Percentiles rank a stretch among this genome's conserved stretches.
These are phyloP conservation scores for Mus spretus DNA, from an alignment of 2,797 vertebrate genomes.

Conservation along the genomic window DNA sequence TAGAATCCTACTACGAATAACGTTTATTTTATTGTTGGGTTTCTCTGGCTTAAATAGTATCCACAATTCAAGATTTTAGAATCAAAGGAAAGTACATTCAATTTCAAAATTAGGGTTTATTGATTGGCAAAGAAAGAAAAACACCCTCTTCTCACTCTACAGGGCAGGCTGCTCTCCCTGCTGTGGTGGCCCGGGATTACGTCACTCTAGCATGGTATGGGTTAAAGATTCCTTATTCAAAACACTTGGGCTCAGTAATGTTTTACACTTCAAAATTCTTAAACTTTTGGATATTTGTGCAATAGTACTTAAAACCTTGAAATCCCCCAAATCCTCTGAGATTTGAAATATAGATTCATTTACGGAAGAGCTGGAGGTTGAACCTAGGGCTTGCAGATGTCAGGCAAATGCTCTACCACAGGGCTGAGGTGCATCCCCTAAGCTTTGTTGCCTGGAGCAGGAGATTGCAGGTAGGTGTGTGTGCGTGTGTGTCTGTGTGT, in stretches of 20 bases:
- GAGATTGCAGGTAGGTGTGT: not conserved
- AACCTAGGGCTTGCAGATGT: not conserved
- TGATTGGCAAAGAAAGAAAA: not conserved
- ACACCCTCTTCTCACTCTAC: accelerated
- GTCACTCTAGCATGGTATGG: not conserved
- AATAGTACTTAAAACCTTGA: not conserved
- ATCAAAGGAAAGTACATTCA: constrained; percentile 11
- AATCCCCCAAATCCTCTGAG: not conserved
- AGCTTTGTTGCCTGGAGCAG: not conserved
- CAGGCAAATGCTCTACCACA: not conserved
- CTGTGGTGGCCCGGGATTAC: accelerated
- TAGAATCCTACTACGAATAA: not conserved
- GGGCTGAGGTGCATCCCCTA: not conserved
- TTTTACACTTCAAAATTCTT: not conserved
- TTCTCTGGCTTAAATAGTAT: not conserved
- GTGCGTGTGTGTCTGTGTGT: not conserved
- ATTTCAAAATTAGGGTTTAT: constrained; percentile 33
- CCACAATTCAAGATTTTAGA: not conserved
- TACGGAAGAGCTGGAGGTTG: not conserved
- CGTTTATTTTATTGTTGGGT: not conserved
- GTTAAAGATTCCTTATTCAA: not conserved
- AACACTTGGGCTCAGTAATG: not conserved
- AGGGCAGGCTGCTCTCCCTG: not conserved
- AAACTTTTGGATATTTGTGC: not conserved
- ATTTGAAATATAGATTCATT: not conserved